Conservation (phyloP, 37 sponge, comb jelly and placozoan genomes). For the Eunapius fragilis region DNA sequence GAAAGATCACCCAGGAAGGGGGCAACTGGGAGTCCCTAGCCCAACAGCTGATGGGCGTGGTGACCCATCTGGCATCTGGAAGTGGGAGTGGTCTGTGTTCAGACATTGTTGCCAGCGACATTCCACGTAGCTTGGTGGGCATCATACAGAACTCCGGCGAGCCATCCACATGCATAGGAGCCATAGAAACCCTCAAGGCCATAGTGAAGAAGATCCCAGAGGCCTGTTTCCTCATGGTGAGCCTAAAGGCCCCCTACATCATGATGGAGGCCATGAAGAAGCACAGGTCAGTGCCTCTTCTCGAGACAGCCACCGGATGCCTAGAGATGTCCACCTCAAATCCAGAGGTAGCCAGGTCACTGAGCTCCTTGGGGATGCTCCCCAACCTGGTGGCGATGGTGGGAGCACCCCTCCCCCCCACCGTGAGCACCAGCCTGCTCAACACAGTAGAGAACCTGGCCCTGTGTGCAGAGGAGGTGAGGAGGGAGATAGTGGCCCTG, state of each 20-base stretch:
- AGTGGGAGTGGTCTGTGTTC: neutral
- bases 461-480: neutral
- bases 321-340: neutral
- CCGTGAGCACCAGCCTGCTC: neutral
- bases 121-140: neutral
- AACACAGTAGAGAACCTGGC: conserved; percentile 3
- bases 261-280: neutral
- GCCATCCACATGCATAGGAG: neutral
- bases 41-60: neutral
- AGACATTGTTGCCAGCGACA: neutral
- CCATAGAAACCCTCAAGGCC: neutral
- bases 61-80: neutral
- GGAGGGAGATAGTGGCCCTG: neutral
- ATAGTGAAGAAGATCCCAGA: neutral
- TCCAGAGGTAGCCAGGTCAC: neutral
- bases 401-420: neutral
- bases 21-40: neutral
- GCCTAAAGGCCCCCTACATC: neutral
- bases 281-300: neutral
- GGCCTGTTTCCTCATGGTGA: neutral
- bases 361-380: neutral
- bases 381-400: neutral
- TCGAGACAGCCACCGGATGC: neutral
- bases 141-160: neutral
- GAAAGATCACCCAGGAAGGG: neutral